phyloP scores from a whole-genome alignment of 2,113 vertebrate genomes.

The Bucco capensis region DNA sequence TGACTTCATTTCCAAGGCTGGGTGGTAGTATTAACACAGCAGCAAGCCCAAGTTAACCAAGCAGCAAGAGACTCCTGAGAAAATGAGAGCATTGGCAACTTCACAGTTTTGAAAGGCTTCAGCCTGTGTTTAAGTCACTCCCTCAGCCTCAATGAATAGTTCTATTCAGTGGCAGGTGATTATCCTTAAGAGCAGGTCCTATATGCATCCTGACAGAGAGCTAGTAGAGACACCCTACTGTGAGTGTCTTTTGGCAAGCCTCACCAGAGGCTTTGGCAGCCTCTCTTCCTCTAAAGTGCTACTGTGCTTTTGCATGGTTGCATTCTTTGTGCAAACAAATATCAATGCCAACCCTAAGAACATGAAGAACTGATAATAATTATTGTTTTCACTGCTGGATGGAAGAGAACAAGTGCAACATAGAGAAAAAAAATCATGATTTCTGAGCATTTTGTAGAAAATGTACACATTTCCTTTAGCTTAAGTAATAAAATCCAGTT shows the following conservation, averaged over 20 bases:
- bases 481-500: not conserved
- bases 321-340: conserved; percentile 45
- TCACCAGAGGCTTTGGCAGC: conserved; percentile 38
- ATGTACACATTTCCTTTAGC: not conserved
- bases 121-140: conserved; percentile 6
- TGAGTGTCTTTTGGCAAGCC: conserved; percentile 23
- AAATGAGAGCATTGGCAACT: not conserved
- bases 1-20: not conserved
- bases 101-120: not conserved
- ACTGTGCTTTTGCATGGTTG: conserved; percentile 26
- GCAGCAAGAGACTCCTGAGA: not conserved
- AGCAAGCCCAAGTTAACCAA: not conserved
- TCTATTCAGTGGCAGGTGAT: conserved; percentile 41
- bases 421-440: not conserved
- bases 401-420: not conserved
- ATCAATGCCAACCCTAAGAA: conserved; percentile 15
- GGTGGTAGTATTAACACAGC: not conserved
- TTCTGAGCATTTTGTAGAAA: not conserved
- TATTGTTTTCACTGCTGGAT: conserved; percentile 39
- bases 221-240: conserved; percentile 8
- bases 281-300: conserved; percentile 26
- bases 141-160: conserved; percentile 16
- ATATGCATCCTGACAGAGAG: not conserved
- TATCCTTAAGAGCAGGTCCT: conserved; percentile 26
- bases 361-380: conserved; percentile 38